Evolutionary conservation across 2,113 vertebrate species (phyloP), one percentile per base, ranked within the genome.

Genomic region (Isurus oxyrinchus): DNA sequence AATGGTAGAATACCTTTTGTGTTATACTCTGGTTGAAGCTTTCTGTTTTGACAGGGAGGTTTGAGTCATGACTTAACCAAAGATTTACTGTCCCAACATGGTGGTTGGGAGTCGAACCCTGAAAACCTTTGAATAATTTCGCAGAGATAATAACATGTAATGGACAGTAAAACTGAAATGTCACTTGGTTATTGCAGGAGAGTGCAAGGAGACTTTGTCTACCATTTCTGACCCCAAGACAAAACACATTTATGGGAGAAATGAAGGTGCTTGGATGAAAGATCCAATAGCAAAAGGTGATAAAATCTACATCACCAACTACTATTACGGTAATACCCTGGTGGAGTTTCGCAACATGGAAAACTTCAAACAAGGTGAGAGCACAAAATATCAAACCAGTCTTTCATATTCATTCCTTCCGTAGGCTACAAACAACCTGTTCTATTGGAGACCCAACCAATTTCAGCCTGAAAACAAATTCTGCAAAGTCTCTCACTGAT

Each of bases 241-340:
- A n/a, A 99, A 99, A 97, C 99, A 99, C 97, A 99, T 98, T 0
- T 99, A 99, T 0, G 99, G 99, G 93, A 98, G 97, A 96, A 99
- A 98, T 0, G 99, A 99, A 96, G 99, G 99, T 0, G 99, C 99
- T 16, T 99, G 99, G 99, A 99, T 99, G 99, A 99, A 99, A 97
- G 99, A 99, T 96, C 99, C 99, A 0, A 97, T 98, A 96, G 98
- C 99, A 23, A 97, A 96, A 69, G 98, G 98, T 14, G 98, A 98
- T 96, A 98, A 98, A 95, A 99, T 99, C 96, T 99, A 99, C 0
- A 98, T 99, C 55, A 99, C 99, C 96, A 99, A 99, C 97, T 99
- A 99, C 96, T 99, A 99, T 96, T 99, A 99, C 0, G 99, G 99
- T 96, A 99, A 99, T 98, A 99, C 98, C 0, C 97, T 99, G 96